Evolutionary conservation across 2,888 invertebrate species (phyloP), one percentile per base, ranked within the genome.

Genomic region (Conchocele bisecta): DNA sequence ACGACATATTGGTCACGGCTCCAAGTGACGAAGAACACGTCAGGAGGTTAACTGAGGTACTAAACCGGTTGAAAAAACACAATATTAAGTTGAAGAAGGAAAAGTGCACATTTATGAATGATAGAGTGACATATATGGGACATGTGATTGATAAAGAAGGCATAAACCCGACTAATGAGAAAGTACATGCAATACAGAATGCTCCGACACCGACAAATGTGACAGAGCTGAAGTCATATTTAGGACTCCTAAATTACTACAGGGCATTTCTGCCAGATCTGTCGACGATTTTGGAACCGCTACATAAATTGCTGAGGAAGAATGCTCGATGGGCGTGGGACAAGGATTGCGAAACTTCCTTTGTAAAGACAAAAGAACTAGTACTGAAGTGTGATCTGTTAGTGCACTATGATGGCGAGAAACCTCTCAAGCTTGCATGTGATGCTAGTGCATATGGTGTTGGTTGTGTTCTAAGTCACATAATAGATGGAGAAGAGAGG

Each of bases 371-470:
- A 0, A 71, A 71, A 26, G 33, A 51, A 13, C 33, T 56, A 13
- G n/a, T 65, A n/a, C n/a, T n/a, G n/a, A n/a, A n/a, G n/a, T n/a
- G n/a, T n/a, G n/a, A 42, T 13, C 17, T 59, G 17, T 33, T 59
- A n/a, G 50, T 51, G 26, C 58, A 66, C 35, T 50, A 59, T 41
- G 53, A 58, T 39, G 2, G n/a, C 17, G 42, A 37, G 3, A 46
- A 68, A 33, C 53, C 57, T n/a, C 17, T 81, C 3, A 60, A 24
- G 22, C 41, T 82, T 37, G 68, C 75, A 2, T 71, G 75, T 58
- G 79, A 83, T 58, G 67, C 91, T 0, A 87, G 86, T 7, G 85
- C 85, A 9, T 63, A 61, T 17, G 89, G 89, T 22, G 56, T 89
- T 28, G 88, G 87, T 22, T 88, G 89, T 1, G 89, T 90, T 3